phyloP scores from a whole-genome alignment of 2,888 invertebrate genomes.

The Pyrochroa serraticornis region DNA sequence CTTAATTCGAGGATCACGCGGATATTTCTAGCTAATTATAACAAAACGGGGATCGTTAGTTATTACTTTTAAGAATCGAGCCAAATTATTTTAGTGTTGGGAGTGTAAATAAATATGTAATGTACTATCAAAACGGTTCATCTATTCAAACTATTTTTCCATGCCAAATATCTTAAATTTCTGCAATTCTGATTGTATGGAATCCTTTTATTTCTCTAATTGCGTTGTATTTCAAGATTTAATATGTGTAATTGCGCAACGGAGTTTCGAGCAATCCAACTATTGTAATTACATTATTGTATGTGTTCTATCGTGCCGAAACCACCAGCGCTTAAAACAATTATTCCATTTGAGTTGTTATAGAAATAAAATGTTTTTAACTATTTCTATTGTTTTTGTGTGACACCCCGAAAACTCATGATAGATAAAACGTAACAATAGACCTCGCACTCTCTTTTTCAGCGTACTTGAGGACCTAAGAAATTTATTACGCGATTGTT shows the following conservation, averaged over 20 bases:
- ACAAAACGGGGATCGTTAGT: too few species aligned
- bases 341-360: too few species aligned
- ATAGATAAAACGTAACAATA: not conserved
- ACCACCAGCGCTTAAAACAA: too few species aligned
- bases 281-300: too few species aligned
- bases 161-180: constrained; percentile 22
- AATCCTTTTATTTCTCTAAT: constrained; percentile 13
- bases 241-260: constrained; percentile 10
- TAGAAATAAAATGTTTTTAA: constrained; percentile 1
- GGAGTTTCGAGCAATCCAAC: not conserved
- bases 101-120: constrained; percentile 17
- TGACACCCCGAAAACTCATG: not conserved
- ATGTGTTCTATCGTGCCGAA: too few species aligned
- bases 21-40: too few species aligned
- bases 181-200: constrained; percentile 19
- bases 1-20: too few species aligned
- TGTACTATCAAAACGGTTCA: not conserved
- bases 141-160: constrained; percentile 18
- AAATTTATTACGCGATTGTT: too few species aligned
- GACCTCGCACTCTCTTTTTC: too few species aligned
- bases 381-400: constrained; percentile 2
- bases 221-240: constrained; percentile 10
- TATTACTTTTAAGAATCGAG: not conserved
- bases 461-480: too few species aligned
- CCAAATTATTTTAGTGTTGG: constrained; percentile 17